phyloP scores from a whole-genome alignment of 2,888 invertebrate species.

The Catotricha subobsoleta region DNA sequence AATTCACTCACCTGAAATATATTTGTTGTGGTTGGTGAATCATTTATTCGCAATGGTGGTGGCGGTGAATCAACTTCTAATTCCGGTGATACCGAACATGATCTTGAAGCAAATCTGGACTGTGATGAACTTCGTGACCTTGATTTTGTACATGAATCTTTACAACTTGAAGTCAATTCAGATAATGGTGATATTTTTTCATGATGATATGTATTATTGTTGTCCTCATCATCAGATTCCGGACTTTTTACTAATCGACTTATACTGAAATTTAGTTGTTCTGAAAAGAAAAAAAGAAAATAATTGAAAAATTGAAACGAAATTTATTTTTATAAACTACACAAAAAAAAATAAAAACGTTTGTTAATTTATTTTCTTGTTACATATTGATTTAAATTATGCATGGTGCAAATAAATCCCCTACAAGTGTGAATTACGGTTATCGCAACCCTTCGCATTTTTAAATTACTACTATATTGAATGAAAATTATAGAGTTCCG shows the following conservation, averaged over 20 bases:
- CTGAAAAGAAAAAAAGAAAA: constrained; percentile 35
- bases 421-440: background rate
- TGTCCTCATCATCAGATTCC: constrained; percentile 41
- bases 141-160: constrained; percentile 18
- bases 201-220: constrained; percentile 25
- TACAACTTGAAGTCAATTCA: constrained; percentile 7
- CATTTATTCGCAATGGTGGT: constrained; percentile 26
- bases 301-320: constrained; percentile 5
- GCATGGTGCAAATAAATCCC: no score
- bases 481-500: background rate
- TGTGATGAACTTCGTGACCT: constrained; percentile 23
- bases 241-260: constrained; percentile 51
- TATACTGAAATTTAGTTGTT: constrained; percentile 69
- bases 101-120: constrained; percentile 23
- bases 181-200: constrained; percentile 15
- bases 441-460: no score
- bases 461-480: no score
- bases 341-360: no score
- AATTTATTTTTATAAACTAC: background rate
- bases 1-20: constrained; percentile 15
- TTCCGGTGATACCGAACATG: constrained; percentile 46
- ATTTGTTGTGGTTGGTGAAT: constrained; percentile 24
- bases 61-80: constrained; percentile 61
- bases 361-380: background rate
- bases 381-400: background rate